Percentiles rank a stretch among this genome's conserved stretches.
Conservation (phyloP, 1,140 invertebrate genomes). For the Caerostris extrusa region DNA sequence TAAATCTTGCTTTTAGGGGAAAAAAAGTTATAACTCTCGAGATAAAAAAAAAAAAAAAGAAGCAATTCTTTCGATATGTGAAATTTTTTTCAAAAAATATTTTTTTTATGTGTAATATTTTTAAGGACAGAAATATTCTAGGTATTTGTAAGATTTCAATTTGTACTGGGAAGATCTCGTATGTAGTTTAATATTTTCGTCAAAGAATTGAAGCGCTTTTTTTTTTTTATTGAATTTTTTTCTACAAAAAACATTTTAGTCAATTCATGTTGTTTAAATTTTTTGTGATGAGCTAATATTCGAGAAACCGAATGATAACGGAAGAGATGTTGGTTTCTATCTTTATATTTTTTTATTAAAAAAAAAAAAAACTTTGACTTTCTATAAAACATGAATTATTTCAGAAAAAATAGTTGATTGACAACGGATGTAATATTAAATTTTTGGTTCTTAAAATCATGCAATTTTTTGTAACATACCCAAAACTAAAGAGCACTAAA, state of each 20-base stretch:
- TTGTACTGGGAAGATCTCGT: background rate
- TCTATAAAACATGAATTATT: no score
- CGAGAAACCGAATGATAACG: no score
- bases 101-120: background rate
- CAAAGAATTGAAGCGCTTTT: background rate
- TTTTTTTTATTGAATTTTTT: background rate
- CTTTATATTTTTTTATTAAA: no score
- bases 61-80: background rate
- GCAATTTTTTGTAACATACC: no score
- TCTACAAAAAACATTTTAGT: background rate
- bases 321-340: no score
- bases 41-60: background rate
- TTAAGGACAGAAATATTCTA: background rate
- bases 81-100: background rate
- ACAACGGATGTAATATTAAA: no score
- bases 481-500: no score
- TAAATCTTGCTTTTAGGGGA: background rate
- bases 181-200: no score
- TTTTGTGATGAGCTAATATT: no score
- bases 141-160: background rate
- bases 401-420: no score
- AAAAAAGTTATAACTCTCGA: background rate
- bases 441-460: no score
- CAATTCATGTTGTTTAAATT: background rate
- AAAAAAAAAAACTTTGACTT: no score